Conservation (phyloP, 2,797 vertebrate genomes). For the Diglossa cyanea region DNA sequence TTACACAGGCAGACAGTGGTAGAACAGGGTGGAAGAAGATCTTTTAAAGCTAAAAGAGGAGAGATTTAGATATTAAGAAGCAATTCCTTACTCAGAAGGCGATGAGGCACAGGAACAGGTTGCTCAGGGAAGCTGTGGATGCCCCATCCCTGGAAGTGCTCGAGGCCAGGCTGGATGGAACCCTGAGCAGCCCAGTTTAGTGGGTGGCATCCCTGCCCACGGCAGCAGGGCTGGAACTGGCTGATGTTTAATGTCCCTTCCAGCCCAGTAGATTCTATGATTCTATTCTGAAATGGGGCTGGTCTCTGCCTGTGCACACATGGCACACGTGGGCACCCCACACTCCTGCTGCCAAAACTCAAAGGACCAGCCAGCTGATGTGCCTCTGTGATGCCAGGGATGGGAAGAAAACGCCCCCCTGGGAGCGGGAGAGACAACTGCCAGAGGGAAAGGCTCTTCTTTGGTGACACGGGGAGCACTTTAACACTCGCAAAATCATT, state of each 20-base stretch:
- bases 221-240: background rate
- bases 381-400: background rate
- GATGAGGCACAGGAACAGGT: background rate
- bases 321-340: background rate
- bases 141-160: background rate
- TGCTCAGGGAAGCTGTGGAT: background rate
- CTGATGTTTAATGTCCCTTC: background rate
- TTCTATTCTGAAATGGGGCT: background rate
- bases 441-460: background rate
- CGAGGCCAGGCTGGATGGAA: background rate
- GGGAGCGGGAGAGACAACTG: background rate
- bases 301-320: rapidly evolving
- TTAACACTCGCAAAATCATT: background rate
- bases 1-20: background rate
- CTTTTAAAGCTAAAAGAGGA: background rate
- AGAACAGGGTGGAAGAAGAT: background rate
- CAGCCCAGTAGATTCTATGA: rapidly evolving
- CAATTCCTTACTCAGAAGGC: background rate
- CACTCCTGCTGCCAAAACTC: background rate
- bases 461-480: background rate
- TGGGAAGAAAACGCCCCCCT: background rate
- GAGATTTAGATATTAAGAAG: background rate
- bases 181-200: background rate
- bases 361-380: background rate
- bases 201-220: background rate